These are phyloP conservation scores for Linnaemya tessellans DNA, from an alignment of 2,888 invertebrate genomes.

Conservation along the genomic window DNA sequence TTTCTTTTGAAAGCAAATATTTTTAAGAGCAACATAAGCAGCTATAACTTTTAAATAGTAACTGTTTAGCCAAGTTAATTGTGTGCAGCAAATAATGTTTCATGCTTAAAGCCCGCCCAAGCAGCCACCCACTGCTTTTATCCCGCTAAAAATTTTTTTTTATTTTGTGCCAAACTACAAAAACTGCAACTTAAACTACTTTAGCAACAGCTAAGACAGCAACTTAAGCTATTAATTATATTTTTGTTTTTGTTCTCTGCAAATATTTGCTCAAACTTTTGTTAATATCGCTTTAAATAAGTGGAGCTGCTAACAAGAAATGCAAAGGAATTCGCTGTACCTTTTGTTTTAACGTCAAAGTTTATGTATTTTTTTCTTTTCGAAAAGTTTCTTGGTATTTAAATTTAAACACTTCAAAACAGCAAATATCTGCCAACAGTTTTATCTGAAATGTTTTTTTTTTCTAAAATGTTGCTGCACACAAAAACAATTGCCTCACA, in stretches of 20 bases:
- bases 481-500: neutral
- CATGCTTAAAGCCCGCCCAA: too few relatives aligned
- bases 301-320: neutral
- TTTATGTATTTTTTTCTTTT: neutral
- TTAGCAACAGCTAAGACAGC: constrained; percentile 23
- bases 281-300: constrained; percentile 3
- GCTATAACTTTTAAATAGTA: constrained; percentile 4
- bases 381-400: neutral
- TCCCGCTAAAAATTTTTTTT: constrained; percentile 26
- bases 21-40: neutral
- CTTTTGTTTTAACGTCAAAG: constrained; percentile 3
- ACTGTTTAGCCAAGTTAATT: constrained; percentile 18
- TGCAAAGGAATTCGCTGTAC: neutral
- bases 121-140: neutral
- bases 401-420: constrained; percentile 15
- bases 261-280: constrained; percentile 36
- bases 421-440: neutral
- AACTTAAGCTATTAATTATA: constrained; percentile 43
- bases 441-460: neutral
- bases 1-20: too few relatives aligned
- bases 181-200: constrained; percentile 4
- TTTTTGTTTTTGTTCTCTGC: neutral
- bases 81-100: neutral
- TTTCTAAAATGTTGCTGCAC: neutral
- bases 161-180: neutral